Evolutionary conservation across 1,140 invertebrate species (phyloP).

Genomic region (Venustaconcha ellipsiformis): DNA sequence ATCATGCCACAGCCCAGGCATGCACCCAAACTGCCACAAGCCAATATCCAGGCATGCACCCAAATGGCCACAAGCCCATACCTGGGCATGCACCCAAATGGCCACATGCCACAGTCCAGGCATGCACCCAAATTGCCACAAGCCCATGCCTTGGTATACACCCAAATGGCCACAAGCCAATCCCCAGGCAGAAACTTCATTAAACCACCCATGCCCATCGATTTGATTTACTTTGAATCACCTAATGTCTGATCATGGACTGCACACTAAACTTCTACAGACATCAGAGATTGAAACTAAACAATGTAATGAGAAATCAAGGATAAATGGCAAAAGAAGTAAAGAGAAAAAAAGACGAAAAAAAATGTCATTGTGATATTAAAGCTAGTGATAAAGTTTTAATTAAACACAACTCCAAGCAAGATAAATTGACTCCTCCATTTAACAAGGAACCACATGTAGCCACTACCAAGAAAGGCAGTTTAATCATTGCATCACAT

Average conservation of each 20-base stretch:
- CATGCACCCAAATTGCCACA: too few species aligned
- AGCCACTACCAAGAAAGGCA: too few species aligned
- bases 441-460: too few species aligned
- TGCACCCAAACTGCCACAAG: too few species aligned
- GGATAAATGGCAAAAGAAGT: not conserved
- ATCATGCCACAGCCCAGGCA: too few species aligned
- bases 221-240: too few species aligned
- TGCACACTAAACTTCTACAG: conserved; percentile 18
- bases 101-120: too few species aligned
- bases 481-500: too few species aligned
- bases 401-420: conserved; percentile 12
- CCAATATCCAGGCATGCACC: conserved; percentile 17
- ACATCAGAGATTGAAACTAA: conserved; percentile 22
- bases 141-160: too few species aligned
- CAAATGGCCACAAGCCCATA: too few species aligned
- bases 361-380: conserved; percentile 1
- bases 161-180: conserved; percentile 36
- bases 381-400: conserved; percentile 24
- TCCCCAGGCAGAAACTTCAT: conserved; percentile 39
- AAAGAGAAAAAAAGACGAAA: conserved; percentile 5
- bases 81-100: too few species aligned
- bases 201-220: conserved; percentile 32
- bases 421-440: conserved; percentile 12
- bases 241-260: not conserved
- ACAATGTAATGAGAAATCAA: conserved; percentile 22